Conservation (phyloP, 1,140 invertebrate genomes). For the Lordiphosa clarofinis region DNA sequence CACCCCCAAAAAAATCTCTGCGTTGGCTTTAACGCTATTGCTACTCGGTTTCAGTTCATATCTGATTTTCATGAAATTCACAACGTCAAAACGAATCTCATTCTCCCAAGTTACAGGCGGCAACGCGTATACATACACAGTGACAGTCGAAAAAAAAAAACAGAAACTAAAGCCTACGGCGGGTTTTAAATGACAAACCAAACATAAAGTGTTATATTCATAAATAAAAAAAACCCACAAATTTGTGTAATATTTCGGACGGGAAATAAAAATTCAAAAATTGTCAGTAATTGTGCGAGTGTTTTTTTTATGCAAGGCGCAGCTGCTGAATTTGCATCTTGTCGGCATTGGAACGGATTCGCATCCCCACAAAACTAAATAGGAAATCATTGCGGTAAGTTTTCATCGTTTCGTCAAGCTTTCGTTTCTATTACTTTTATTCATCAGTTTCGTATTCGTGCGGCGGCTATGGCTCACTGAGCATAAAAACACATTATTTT, state of each 20-base stretch:
- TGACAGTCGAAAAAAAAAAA: conserved; percentile 10
- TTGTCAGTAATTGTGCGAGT: neutral
- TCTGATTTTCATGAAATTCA: conserved; percentile 35
- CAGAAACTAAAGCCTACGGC: neutral
- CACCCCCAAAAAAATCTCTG: conserved; percentile 37
- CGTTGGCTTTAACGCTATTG: too few species aligned
- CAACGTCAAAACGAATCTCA: conserved; percentile 20
- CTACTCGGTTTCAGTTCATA: conserved; percentile 25
- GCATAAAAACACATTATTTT: conserved; percentile 55
- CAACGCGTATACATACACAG: conserved; percentile 37
- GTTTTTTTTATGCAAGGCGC: neutral
- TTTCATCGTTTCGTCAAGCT: conserved; percentile 20
- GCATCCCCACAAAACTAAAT: conserved; percentile 9
- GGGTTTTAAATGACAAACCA: neutral
- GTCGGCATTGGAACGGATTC: neutral
- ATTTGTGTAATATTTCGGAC: neutral
- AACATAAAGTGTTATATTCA: conserved; percentile 14
- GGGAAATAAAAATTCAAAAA: neutral
- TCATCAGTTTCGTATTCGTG: conserved; percentile 44
- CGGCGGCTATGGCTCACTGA: conserved; percentile 53
- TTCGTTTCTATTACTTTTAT: conserved; percentile 36
- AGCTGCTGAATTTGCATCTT: neutral
- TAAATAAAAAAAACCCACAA: conserved; percentile 7
- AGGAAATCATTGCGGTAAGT: conserved; percentile 38
- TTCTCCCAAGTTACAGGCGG: conserved; percentile 11